Evolutionary conservation across 2,888 invertebrate species (phyloP).

Genomic region (Apotomis capreana): DNA sequence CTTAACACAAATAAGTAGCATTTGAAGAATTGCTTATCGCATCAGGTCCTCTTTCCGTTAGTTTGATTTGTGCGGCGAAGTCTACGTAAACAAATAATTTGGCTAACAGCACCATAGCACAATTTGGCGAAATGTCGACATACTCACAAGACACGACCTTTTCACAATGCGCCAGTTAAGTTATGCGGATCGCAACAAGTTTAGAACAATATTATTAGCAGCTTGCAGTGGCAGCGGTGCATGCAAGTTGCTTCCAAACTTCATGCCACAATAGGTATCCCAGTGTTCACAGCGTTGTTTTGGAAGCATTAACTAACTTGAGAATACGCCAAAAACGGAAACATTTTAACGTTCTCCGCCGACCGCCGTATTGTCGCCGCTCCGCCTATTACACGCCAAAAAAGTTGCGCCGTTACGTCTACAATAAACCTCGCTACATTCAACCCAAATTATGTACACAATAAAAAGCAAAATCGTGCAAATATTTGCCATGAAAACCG

Average conservation of each 20-base stretch:
- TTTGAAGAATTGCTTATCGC: too few relatives aligned
- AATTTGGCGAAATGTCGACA: too few relatives aligned
- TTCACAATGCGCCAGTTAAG: constrained; percentile 26
- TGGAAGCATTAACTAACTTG: constrained; percentile 80
- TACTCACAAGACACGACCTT: constrained; percentile 5
- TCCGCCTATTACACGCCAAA: constrained; percentile 67
- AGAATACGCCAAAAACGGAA: constrained; percentile 80
- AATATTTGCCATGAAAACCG: constrained; percentile 63
- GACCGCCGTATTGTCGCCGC: constrained; percentile 67
- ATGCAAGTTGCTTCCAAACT: constrained; percentile 61
- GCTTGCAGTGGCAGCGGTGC: constrained; percentile 49
- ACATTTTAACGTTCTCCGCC: constrained; percentile 70
- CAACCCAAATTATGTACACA: constrained; percentile 34
- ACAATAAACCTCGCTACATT: constrained; percentile 45
- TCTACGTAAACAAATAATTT: too few relatives aligned
- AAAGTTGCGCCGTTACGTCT: constrained; percentile 58
- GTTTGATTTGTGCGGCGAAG: too few relatives aligned
- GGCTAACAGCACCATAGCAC: too few relatives aligned
- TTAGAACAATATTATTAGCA: constrained; percentile 53
- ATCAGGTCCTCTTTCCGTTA: too few relatives aligned
- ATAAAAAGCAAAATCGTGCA: constrained; percentile 52
- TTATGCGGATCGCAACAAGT: constrained; percentile 40
- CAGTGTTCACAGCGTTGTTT: constrained; percentile 72
- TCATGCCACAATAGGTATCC: constrained; percentile 48
- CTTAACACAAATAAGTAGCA: too few relatives aligned